Evolutionary conservation across 2,113 vertebrate species (phyloP), one percentile per base, ranked within the genome.

Genomic region (Anhinga rufa): DNA sequence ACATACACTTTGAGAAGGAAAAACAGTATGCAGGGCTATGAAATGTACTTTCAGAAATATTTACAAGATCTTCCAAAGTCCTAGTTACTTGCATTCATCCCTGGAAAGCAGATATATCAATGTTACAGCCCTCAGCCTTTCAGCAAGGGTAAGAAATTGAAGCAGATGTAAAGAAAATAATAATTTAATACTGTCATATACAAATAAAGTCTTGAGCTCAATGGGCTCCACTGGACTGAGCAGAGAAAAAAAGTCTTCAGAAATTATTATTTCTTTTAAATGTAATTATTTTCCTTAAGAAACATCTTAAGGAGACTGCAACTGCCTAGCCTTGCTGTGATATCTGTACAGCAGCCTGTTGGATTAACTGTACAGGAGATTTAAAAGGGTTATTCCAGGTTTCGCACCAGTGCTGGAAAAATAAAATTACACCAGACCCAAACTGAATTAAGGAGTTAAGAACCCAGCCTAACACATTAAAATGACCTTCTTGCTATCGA

Each of bases 391-490:
- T 93, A 83, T 92, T 90, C 60, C 84, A 52, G 51, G 38, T 93
- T 96, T 93, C 12, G 2, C 70, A 94, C 54, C 14, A 74, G 44
- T 66, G 66, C 49, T 96, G 48, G 46, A 82, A 94, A 93, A 87
- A 93, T 76, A 90, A 79, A 95, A 92, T 91, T 91, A 82, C 57
- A 72, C 70, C 36, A 86, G 70, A 69, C 34, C 25, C 29, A 94
- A 94, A 93, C 79, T 74, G 92, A 96, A 94, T 94, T 91, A 94
- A 54, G 58, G 51, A 77, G 78, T 79, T 90, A 88, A 95, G 78
- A 90, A 69, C 36, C 20, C 25, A 90, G 58, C 9, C 82, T 90
- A 92, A 80, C 78, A 58, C 0, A 1, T 91, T 80, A 65, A 80
- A 93, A 94, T 88, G 3, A 77, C 52, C 84, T 90, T 87, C 78